A percentile compares a stretch with the other conserved stretches of the same genome.
These are phyloP conservation scores for Stomorhina lunata DNA, from an alignment of 2,888 invertebrate species.

Conservation along the genomic window DNA sequence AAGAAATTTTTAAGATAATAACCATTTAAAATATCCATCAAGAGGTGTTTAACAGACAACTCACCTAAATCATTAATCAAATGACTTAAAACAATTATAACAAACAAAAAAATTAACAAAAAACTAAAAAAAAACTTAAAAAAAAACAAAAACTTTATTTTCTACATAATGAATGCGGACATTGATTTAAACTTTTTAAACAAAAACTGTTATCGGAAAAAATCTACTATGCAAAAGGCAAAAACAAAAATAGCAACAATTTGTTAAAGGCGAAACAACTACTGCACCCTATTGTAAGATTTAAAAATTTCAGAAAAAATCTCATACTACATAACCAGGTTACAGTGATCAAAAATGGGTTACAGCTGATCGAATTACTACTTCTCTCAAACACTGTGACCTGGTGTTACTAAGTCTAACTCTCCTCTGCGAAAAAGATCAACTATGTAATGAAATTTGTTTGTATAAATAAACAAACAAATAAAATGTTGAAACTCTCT, in stretches of 20 bases:
- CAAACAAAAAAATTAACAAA: background rate
- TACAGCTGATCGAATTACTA: background rate
- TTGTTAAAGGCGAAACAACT: background rate
- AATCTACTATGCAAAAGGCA: background rate
- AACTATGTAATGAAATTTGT: background rate
- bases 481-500: background rate
- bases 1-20: background rate
- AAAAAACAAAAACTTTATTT: background rate
- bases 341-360: constrained; percentile 35
- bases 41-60: constrained; percentile 7
- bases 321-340: constrained; percentile 9
- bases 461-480: background rate
- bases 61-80: constrained; percentile 24
- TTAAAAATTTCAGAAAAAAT: background rate
- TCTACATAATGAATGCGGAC: constrained; percentile 49
- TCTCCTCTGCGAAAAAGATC: background rate
- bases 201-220: background rate
- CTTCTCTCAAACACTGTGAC: background rate
- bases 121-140: background rate
- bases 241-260: background rate
- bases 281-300: constrained; percentile 15
- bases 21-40: background rate
- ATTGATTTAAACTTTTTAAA: constrained; percentile 43
- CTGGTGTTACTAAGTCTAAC: background rate
- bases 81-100: background rate